A percentile compares a stretch with the other conserved stretches of the same genome.
Evolutionary conservation across 2,888 invertebrate genomes (phyloP).

Genomic region (Drosophila demipolita): DNA sequence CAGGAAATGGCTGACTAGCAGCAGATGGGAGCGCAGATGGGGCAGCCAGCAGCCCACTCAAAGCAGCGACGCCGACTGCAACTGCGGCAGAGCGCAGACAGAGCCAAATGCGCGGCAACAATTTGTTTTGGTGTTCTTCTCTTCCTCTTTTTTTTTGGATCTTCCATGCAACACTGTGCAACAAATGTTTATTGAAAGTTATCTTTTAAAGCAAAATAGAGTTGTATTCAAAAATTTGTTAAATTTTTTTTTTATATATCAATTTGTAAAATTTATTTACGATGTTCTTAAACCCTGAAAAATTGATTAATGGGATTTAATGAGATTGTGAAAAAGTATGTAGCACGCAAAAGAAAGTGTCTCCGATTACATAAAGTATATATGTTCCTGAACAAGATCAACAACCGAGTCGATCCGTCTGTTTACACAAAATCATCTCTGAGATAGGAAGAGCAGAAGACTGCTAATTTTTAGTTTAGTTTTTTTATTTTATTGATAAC

Average conservation of each 20-base stretch:
- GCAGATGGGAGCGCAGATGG: constrained; percentile 20
- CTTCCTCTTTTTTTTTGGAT: constrained; percentile 6
- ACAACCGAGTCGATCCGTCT: neutral
- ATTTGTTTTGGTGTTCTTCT: constrained; percentile 41
- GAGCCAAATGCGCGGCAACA: constrained; percentile 21
- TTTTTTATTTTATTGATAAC: neutral
- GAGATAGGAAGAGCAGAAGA: neutral
- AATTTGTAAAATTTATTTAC: neutral
- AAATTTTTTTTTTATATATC: neutral
- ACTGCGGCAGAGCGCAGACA: constrained; percentile 4
- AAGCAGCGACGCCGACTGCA: neutral
- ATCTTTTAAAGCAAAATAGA: no score
- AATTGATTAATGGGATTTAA: neutral
- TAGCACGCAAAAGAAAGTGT: neutral
- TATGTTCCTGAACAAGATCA: neutral
- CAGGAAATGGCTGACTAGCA: constrained; percentile 51
- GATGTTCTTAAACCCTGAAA: neutral
- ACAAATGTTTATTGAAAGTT: neutral
- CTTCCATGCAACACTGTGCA: constrained; percentile 1
- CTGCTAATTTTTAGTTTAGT: neutral
- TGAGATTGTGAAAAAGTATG: neutral
- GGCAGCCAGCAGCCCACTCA: neutral
- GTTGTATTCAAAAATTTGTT: neutral
- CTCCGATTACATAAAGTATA: neutral
- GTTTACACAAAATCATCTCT: neutral